Percentiles rank a stretch among this genome's conserved stretches.
Conservation (phyloP, 1,140 invertebrate genomes). For the Ditylenchus dipsaci region DNA sequence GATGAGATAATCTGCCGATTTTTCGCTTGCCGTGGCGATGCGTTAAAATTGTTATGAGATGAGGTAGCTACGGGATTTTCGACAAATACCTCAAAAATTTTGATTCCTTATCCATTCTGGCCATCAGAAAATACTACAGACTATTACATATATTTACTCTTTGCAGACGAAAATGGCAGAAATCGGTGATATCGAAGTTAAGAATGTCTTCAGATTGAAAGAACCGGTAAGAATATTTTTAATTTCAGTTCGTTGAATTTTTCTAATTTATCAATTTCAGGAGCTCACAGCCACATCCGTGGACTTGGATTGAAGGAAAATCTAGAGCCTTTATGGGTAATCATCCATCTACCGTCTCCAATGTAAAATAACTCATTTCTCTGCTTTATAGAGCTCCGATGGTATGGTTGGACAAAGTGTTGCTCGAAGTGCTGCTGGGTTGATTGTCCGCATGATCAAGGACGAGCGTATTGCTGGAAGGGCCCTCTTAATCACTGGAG, state of each 20-base stretch:
- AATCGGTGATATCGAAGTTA: conserved; percentile 42
- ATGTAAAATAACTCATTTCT: too few species aligned
- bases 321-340: conserved; percentile 76
- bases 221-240: conserved; percentile 59
- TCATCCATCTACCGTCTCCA: too few species aligned
- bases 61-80: too few species aligned
- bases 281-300: conserved; percentile 71
- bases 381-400: conserved; percentile 66
- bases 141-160: too few species aligned
- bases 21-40: too few species aligned
- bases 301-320: conserved; percentile 90
- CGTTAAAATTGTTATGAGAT: too few species aligned
- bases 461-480: conserved; percentile 95
- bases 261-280: background rate
- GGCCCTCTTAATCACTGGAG: conserved; percentile 88
- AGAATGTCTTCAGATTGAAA: conserved; percentile 43
- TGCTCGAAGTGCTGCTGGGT: conserved; percentile 84
- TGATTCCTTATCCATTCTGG: too few species aligned
- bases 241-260: background rate
- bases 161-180: too few species aligned
- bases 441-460: conserved; percentile 94
- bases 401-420: conserved; percentile 95
- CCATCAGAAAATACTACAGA: too few species aligned
- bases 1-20: too few species aligned
- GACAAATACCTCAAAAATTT: too few species aligned